Evolutionary conservation across 2,797 vertebrate species (phyloP).

Genomic region (Pteronotus mesoamericanus): DNA sequence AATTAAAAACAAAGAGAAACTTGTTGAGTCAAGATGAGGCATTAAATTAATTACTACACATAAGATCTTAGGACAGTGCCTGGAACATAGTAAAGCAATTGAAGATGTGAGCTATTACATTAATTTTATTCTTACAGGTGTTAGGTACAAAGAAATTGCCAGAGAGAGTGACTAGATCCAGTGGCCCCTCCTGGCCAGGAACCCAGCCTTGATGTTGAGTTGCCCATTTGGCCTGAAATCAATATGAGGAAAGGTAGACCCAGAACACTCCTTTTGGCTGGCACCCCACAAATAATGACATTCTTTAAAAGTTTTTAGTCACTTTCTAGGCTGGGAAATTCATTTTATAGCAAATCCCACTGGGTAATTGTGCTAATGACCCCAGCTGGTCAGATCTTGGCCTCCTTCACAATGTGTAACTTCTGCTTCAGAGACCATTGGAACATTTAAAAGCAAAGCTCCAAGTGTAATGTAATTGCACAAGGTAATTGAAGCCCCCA

Average conservation of each 20-base stretch:
- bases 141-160: background rate
- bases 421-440: background rate
- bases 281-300: background rate
- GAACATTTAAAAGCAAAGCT: background rate
- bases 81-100: background rate
- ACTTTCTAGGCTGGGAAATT: background rate
- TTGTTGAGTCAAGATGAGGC: background rate
- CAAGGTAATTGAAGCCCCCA: background rate
- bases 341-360: background rate
- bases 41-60: background rate
- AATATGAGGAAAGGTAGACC: background rate
- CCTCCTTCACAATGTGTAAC: background rate
- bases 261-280: background rate
- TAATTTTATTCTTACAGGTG: background rate
- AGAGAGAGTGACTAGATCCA: background rate
- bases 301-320: background rate
- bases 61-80: background rate
- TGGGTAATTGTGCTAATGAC: background rate
- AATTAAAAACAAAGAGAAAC: background rate
- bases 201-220: background rate
- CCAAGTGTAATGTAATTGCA: background rate
- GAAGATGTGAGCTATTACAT: background rate
- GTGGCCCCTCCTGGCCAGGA: background rate
- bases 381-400: background rate
- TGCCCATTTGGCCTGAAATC: background rate